Evolutionary conservation across 2,888 invertebrate genomes (phyloP).

Genomic region (Phytoseiulus persimilis): DNA sequence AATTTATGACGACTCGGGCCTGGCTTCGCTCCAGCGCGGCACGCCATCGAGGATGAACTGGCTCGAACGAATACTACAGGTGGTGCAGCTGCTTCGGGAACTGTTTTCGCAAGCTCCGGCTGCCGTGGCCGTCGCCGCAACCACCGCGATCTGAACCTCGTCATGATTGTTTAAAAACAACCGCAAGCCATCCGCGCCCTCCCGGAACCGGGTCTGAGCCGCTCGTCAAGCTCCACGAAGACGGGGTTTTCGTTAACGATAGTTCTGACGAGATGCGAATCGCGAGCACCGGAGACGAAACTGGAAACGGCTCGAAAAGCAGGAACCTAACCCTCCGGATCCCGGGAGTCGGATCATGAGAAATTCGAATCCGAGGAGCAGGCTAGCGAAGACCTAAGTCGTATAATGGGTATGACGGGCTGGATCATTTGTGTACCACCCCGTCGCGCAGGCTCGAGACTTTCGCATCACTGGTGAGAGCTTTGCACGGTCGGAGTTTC

Average conservation of each 20-base stretch:
- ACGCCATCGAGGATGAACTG: background rate
- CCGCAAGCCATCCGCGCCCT: background rate
- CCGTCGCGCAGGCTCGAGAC: too few relatives aligned
- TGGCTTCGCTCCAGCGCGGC: background rate
- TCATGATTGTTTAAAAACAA: background rate
- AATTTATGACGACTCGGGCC: background rate
- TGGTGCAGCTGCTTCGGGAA: background rate
- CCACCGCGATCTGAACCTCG: background rate
- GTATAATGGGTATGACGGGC: too few relatives aligned
- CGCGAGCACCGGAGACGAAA: too few relatives aligned
- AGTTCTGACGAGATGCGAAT: background rate
- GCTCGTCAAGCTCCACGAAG: background rate
- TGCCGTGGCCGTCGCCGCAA: background rate
- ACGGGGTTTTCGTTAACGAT: background rate
- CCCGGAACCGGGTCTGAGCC: background rate
- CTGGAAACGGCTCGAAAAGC: too few relatives aligned
- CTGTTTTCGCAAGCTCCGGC: background rate
- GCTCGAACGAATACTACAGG: background rate
- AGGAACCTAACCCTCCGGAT: too few relatives aligned
- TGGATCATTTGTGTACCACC: too few relatives aligned
- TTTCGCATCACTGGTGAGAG: too few relatives aligned
- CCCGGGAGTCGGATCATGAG: too few relatives aligned
- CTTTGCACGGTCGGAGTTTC: too few relatives aligned
- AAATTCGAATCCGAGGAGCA: too few relatives aligned
- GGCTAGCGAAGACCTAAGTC: too few relatives aligned